phyloP scores from a whole-genome alignment of 2,888 invertebrate species.

The Balanococcus diminutus region DNA sequence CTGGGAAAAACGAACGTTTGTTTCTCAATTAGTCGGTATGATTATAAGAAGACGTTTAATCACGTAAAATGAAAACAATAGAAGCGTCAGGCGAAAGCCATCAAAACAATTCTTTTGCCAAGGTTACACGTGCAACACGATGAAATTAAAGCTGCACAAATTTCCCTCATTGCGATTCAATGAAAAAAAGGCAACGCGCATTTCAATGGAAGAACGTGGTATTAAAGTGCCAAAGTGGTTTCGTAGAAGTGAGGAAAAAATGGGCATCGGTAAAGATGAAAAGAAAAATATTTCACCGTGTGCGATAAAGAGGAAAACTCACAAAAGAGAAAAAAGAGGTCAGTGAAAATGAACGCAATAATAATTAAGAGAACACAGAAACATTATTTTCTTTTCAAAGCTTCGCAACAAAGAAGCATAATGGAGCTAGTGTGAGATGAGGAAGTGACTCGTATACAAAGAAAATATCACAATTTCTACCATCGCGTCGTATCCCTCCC shows the following conservation, averaged over 20 bases:
- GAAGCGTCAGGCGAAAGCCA: background rate
- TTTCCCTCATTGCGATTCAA: background rate
- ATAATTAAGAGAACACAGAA: slow-evolving; percentile 2
- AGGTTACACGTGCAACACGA: slow-evolving; percentile 24
- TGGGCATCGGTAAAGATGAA: background rate
- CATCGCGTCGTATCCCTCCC: background rate
- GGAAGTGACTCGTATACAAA: background rate
- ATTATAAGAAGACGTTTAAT: slow-evolving; percentile 28
- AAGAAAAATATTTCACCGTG: slow-evolving; percentile 12
- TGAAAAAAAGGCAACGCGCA: background rate
- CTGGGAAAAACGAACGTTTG: slow-evolving; percentile 20
- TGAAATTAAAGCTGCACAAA: slow-evolving; percentile 10
- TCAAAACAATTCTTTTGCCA: background rate
- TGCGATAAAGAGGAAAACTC: background rate
- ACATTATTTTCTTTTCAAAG: slow-evolving; percentile 4
- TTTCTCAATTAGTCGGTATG: slow-evolving; percentile 22
- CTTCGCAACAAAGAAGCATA: slow-evolving; percentile 11
- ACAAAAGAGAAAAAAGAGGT: background rate
- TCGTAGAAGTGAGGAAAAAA: background rate
- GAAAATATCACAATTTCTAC: background rate
- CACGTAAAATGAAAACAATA: slow-evolving; percentile 18
- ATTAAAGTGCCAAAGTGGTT: background rate
- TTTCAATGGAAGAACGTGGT: background rate
- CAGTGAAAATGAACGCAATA: slow-evolving; percentile 16
- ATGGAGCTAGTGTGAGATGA: slow-evolving; percentile 3